Conservation (phyloP, 2,797 vertebrate species). For the Sebastes diaconus region DNA sequence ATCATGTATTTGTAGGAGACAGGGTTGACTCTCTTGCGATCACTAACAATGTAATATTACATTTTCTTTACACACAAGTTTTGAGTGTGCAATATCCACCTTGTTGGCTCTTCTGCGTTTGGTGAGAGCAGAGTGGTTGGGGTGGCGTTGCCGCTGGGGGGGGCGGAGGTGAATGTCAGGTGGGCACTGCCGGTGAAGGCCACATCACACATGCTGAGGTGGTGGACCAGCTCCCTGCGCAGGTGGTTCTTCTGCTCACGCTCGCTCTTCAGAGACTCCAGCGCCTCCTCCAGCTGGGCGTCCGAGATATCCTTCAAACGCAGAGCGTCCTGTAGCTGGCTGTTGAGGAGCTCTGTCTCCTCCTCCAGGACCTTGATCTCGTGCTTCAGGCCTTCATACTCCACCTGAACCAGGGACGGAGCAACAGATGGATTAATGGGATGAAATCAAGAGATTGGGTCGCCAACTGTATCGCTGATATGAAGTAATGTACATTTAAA, state of each 20-base stretch:
- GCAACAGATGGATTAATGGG: neutral
- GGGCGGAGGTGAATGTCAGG: slow-evolving; percentile 88
- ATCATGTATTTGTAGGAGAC: neutral
- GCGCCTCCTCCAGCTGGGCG: slow-evolving; percentile 91
- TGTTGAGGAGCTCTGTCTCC: slow-evolving; percentile 90
- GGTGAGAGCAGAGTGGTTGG: slow-evolving; percentile 80
- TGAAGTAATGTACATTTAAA: neutral
- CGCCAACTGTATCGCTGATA: neutral
- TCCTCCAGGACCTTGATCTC: slow-evolving; percentile 96
- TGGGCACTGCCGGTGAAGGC: slow-evolving; percentile 87
- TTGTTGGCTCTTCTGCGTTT: slow-evolving; percentile 67
- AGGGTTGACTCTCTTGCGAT: neutral
- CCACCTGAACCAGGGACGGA: slow-evolving; percentile 85
- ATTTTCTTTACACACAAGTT: neutral
- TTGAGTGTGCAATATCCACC: slow-evolving; percentile 38
- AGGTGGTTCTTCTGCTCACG: slow-evolving; percentile 93
- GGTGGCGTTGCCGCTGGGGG: slow-evolving; percentile 83
- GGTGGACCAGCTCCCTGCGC: slow-evolving; percentile 92
- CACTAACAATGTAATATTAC: neutral
- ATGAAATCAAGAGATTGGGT: neutral
- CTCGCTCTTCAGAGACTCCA: slow-evolving; percentile 93
- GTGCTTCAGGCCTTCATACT: slow-evolving; percentile 97
- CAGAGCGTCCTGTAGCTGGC: slow-evolving; percentile 92
- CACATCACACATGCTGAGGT: slow-evolving; percentile 91
- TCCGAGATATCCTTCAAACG: slow-evolving; percentile 94